Evolutionary conservation across 2,113 vertebrate genomes (phyloP).

Genomic region (Tychaedon coryphoeus): DNA sequence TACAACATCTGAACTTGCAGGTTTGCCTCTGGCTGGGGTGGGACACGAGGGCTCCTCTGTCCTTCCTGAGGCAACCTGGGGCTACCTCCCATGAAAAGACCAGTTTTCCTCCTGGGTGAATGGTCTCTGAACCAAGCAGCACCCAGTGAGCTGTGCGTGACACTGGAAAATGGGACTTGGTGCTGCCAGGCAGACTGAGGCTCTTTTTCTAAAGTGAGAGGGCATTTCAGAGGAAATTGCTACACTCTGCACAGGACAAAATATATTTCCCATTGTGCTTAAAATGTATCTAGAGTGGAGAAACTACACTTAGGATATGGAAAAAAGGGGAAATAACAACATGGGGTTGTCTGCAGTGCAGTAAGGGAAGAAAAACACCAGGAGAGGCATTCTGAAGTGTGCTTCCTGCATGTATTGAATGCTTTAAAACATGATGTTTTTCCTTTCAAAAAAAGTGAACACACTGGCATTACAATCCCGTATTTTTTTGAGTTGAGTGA

Average conservation of each 20-base stretch:
- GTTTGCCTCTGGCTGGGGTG: background rate
- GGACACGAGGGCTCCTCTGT: background rate
- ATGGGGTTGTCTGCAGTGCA: constrained; percentile 56
- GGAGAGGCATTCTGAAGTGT: constrained; percentile 64
- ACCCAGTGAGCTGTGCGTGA: background rate
- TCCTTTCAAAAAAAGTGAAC: constrained; percentile 67
- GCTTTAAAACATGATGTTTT: constrained; percentile 65
- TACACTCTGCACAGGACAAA: background rate
- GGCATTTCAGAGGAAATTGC: constrained; percentile 42
- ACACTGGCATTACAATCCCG: constrained; percentile 4
- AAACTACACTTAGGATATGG: constrained; percentile 54
- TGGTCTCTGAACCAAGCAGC: background rate
- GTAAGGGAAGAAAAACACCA: constrained; percentile 54
- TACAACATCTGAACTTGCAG: background rate
- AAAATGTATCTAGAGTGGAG: constrained; percentile 44
- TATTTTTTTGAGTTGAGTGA: constrained; percentile 17
- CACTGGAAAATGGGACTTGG: background rate
- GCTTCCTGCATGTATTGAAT: constrained; percentile 62
- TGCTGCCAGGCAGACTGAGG: background rate
- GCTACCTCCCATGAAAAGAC: background rate
- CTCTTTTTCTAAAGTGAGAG: background rate
- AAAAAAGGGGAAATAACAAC: constrained; percentile 64
- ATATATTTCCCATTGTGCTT: constrained; percentile 36
- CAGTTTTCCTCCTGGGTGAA: background rate
- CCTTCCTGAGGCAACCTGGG: background rate